Percentiles rank a stretch among this genome's conserved stretches.
Conservation (phyloP, 2,113 vertebrate species). For the Panurus biarmicus region DNA sequence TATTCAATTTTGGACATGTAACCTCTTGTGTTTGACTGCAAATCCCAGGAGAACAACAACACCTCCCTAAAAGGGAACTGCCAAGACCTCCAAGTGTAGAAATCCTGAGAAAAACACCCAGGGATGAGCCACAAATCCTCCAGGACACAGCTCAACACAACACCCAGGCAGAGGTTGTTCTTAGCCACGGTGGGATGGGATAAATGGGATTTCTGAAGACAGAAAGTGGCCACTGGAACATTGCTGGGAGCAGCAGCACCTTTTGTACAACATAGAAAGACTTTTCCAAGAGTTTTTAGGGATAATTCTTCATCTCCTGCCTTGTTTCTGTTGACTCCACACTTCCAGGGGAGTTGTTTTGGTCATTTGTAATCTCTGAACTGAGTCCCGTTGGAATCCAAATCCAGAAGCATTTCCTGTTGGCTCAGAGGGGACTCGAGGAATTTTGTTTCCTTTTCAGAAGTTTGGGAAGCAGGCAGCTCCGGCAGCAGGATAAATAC, state of each 20-base stretch:
- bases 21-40: background rate
- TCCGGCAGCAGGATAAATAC: background rate
- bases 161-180: background rate
- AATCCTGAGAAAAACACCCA: background rate
- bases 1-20: background rate
- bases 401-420: constrained; percentile 16
- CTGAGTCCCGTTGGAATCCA: background rate
- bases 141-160: background rate
- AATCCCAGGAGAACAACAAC: background rate
- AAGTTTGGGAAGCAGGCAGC: background rate
- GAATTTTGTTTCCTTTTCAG: background rate
- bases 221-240: background rate
- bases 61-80: background rate
- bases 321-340: background rate
- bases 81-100: background rate
- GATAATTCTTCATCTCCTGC: background rate
- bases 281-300: background rate
- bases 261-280: background rate
- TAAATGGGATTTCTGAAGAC: background rate
- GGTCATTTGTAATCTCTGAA: background rate
- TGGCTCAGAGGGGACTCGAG: background rate
- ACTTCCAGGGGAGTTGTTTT: background rate
- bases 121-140: background rate
- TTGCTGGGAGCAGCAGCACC: background rate
- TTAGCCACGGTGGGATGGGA: background rate